Percentiles rank a stretch among this genome's conserved stretches.
phyloP scores from a whole-genome alignment of 2,888 invertebrate species.

The Pegoplata infirma region DNA sequence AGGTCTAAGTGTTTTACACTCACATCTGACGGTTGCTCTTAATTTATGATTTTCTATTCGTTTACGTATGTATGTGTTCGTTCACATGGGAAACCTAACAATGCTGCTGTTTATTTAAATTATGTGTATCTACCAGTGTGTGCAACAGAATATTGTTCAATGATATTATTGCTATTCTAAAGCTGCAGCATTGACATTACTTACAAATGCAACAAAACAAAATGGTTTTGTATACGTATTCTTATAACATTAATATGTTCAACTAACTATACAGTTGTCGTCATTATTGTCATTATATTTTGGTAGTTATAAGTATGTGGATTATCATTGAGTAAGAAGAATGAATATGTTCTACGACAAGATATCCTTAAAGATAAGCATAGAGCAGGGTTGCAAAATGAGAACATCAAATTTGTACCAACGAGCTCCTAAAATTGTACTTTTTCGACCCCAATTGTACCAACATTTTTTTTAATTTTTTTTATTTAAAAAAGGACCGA shows the following conservation, averaged over 20 bases:
- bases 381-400: no score
- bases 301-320: slow-evolving; percentile 25
- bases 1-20: no score
- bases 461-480: no score
- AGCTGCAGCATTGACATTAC: slow-evolving; percentile 32
- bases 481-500: no score
- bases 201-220: not conserved
- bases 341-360: not conserved
- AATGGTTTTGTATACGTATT: slow-evolving; percentile 48
- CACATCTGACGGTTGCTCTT: slow-evolving; percentile 49
- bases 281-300: slow-evolving; percentile 45
- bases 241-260: slow-evolving; percentile 49
- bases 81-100: not conserved
- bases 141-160: slow-evolving; percentile 61
- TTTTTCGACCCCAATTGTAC: no score
- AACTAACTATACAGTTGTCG: slow-evolving; percentile 31
- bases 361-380: not conserved
- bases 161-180: slow-evolving; percentile 60
- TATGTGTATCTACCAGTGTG: no score
- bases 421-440: no score
- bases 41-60: slow-evolving; percentile 57
- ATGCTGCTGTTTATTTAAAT: slow-evolving; percentile 33
- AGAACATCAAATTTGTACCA: no score
- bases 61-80: not conserved
- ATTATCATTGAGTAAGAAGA: not conserved